Evolutionary conservation across 2,888 invertebrate genomes (phyloP).

Genomic region (Cryptus viduatorius): DNA sequence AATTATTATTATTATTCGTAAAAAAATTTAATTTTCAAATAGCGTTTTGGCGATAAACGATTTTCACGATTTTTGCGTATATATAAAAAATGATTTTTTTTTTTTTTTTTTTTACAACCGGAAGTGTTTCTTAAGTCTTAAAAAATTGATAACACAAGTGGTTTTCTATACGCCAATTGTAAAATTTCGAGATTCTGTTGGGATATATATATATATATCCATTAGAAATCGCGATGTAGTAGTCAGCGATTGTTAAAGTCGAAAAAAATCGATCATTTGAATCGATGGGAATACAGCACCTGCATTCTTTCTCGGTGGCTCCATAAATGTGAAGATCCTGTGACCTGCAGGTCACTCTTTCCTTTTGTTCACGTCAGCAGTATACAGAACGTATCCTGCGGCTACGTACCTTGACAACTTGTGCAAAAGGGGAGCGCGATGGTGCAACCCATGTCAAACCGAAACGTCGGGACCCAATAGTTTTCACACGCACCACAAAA

Average conservation of each 20-base stretch:
- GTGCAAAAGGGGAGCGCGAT: slow-evolving; percentile 66
- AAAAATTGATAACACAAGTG: neutral
- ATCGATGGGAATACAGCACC: slow-evolving; percentile 11
- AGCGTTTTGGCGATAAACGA: no score
- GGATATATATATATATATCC: neutral
- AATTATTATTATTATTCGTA: no score
- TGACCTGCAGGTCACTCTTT: slow-evolving; percentile 35
- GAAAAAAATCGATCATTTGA: slow-evolving; percentile 33
- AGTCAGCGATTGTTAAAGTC: neutral
- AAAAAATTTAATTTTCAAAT: no score
- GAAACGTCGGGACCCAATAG: slow-evolving; percentile 69
- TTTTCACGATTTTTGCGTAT: no score
- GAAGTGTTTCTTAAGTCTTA: neutral
- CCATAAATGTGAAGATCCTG: slow-evolving; percentile 40
- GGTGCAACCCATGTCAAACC: slow-evolving; percentile 67
- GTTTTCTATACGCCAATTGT: neutral
- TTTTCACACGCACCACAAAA: slow-evolving; percentile 69
- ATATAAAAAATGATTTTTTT: no score
- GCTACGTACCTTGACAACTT: slow-evolving; percentile 52
- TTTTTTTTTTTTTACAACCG: neutral
- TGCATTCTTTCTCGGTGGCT: slow-evolving; percentile 20
- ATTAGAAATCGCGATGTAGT: neutral
- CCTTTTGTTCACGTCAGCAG: slow-evolving; percentile 20
- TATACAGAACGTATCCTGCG: slow-evolving; percentile 18
- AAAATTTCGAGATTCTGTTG: neutral